Base-by-base conservation (phyloP, 2,113 vertebrate species). In the Ameiurus melas region DNA sequence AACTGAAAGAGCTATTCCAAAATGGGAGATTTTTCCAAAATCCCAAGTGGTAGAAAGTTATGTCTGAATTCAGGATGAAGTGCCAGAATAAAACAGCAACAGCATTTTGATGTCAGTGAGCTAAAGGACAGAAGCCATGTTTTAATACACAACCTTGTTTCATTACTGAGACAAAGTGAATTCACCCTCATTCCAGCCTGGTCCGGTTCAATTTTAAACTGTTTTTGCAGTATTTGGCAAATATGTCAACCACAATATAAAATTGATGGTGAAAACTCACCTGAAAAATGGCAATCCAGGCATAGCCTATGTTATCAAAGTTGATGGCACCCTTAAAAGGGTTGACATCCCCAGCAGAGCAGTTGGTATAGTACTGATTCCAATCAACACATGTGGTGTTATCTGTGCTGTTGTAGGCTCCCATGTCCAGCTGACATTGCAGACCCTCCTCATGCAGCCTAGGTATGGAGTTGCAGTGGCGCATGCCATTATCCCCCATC, bases 261-360 rank as follows among this genome's bases (percentile, higher is more conserved):
- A 17, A 33, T 25, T 19, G 5, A 33, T 27, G 20, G 36, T 33
- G 51, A 80, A 89, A 25, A 57, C 36, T 85, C 90, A 99, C 98
- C 98, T 99, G 98, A 92, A 99, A 99, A 94, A 99, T 99, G 0
- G 98, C 98, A 0, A 99, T 99, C 98, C 98, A 99, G 90, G 98
- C 98, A 0, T 99, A 99, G 91, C 97, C 98, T 0, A 99, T 99
- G 94, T 99, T 99, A 92, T 99, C 98, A 0, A 99, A 99, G 95
- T 99, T 99, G 95, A 99, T 99, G 89, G 98, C 98, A 19, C 96
- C 97, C 93, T 99, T 99, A 94, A 99, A 99, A 57, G 98, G 98
- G 94, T 99, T 99, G 95, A 96, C 94, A 64, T 94, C 93, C 51
- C 98, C 98, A 0, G 97, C 97, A 0, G 97, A 97, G 93, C 98